phyloP scores from a whole-genome alignment of 2,113 vertebrate species.

The Nothobranchius kuhntae region DNA sequence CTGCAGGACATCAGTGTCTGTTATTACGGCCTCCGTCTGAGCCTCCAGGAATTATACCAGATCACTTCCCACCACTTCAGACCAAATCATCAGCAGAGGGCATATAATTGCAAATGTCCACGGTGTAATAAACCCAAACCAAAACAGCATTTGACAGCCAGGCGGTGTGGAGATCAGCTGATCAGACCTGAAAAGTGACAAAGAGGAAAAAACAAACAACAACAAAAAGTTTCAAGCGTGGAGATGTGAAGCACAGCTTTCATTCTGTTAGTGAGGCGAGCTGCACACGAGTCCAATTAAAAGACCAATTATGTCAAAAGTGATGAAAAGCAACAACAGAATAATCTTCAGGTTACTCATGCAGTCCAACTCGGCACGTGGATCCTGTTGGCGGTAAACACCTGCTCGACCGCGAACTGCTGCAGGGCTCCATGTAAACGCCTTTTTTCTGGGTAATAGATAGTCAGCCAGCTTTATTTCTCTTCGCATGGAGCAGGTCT shows the following conservation, averaged over 20 bases:
- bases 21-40: slow-evolving; percentile 67
- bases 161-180: slow-evolving; percentile 13
- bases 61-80: slow-evolving; percentile 38
- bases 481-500: not conserved
- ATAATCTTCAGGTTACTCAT: slow-evolving; percentile 59
- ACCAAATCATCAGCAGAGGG: slow-evolving; percentile 62
- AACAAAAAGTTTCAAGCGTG: slow-evolving; percentile 10
- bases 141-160: slow-evolving; percentile 47
- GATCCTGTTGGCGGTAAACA: slow-evolving; percentile 48
- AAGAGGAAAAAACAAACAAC: slow-evolving; percentile 18
- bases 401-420: slow-evolving; percentile 58
- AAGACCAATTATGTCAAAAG: slow-evolving; percentile 39
- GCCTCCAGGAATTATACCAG: slow-evolving; percentile 57
- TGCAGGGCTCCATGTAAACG: slow-evolving; percentile 2
- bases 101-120: slow-evolving; percentile 65
- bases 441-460: not conserved
- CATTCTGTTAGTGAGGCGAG: slow-evolving; percentile 18
- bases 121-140: slow-evolving; percentile 52
- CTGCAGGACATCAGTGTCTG: slow-evolving; percentile 65
- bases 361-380: slow-evolving; percentile 43
- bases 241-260: slow-evolving; percentile 3
- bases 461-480: not conserved
- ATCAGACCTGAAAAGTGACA: slow-evolving; percentile 24
- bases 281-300: slow-evolving; percentile 45
- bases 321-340: slow-evolving; percentile 49